Evolutionary conservation across 1,140 invertebrate genomes (phyloP).

Genomic region (Bombus waltoni): DNA sequence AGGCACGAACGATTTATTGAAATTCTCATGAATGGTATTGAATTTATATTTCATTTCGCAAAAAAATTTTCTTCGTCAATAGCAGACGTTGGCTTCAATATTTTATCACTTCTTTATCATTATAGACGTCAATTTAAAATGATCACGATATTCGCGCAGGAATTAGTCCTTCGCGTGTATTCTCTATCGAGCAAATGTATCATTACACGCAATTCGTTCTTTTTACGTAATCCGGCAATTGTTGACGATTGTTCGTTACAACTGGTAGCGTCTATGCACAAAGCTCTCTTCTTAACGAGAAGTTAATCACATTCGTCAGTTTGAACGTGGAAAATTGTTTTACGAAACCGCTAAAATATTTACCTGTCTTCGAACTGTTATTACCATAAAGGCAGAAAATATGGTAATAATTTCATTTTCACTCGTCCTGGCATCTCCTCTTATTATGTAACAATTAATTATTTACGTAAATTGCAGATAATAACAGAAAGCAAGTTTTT

Average conservation of each 20-base stretch:
- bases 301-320: not conserved
- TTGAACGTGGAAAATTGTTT: not conserved
- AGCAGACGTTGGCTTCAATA: no score
- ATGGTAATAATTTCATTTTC: not conserved
- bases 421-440: no score
- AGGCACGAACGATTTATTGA: slow-evolving; percentile 13
- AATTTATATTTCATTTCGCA: not conserved
- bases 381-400: not conserved
- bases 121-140: not conserved
- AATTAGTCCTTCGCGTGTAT: slow-evolving; percentile 1
- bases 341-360: not conserved
- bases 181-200: slow-evolving; percentile 1
- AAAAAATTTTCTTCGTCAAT: no score
- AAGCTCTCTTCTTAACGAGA: not conserved
- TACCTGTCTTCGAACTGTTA: not conserved
- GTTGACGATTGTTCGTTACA: not conserved
- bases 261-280: no score
- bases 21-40: slow-evolving; percentile 4
- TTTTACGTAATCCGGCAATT: slow-evolving; percentile 54
- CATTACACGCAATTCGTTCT: slow-evolving; percentile 24
- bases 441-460: not conserved
- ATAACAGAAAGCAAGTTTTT: not conserved
- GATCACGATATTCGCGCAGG: not conserved
- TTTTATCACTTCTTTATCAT: no score
- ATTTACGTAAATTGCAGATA: not conserved